phyloP scores from a whole-genome alignment of 2,113 vertebrate genomes.

The Canis aureus region DNA sequence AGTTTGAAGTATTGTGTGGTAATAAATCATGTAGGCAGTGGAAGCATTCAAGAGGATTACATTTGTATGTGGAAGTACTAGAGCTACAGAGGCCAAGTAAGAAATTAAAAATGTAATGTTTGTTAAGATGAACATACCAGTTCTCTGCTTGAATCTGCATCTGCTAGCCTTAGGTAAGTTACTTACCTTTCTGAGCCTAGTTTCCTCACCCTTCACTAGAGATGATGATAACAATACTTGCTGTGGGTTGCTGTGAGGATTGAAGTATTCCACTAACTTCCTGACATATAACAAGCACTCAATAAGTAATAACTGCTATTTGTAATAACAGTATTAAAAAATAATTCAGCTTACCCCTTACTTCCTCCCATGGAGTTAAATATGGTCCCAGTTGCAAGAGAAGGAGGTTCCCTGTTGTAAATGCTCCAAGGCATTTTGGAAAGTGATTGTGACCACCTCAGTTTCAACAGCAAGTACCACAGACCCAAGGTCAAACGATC shows the following conservation, averaged over 20 bases:
- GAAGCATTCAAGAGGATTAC: slow-evolving; percentile 7
- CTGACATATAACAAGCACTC: neutral
- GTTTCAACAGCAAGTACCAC: neutral
- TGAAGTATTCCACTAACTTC: slow-evolving; percentile 34
- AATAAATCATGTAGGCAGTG: neutral
- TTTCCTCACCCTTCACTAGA: neutral
- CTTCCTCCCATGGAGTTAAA: neutral
- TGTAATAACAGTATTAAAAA: slow-evolving; percentile 21
- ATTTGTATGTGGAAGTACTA: neutral
- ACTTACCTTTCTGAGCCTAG: neutral
- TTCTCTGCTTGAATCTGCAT: neutral
- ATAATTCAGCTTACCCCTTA: neutral
- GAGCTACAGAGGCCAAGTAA: slow-evolving; percentile 37
- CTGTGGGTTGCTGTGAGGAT: neutral
- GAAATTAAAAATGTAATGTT: neutral
- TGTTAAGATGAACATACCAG: neutral
- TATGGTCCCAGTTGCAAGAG: neutral
- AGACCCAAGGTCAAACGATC: neutral
- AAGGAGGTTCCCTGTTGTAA: neutral
- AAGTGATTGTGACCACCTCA: neutral
- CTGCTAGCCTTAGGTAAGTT: neutral
- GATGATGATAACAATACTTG: neutral
- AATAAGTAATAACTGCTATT: neutral
- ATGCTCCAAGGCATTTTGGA: neutral
- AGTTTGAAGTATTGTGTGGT: slow-evolving; percentile 18